A percentile compares a stretch with the other conserved stretches of the same genome.
These are phyloP conservation scores for Neomonachus schauinslandi DNA, from an alignment of 2,113 vertebrate species.

Conservation along the genomic window DNA sequence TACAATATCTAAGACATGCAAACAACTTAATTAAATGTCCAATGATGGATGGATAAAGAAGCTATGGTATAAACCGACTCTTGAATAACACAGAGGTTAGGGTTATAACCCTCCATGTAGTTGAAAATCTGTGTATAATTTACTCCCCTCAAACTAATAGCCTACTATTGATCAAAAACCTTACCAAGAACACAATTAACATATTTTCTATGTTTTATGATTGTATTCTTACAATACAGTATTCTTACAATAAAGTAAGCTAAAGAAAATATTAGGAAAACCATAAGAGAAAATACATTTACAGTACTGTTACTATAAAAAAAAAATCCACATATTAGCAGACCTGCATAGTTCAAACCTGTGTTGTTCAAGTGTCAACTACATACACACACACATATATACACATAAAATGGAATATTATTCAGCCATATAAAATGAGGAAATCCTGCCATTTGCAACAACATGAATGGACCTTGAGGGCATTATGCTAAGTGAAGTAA, in stretches of 20 bases:
- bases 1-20: not conserved
- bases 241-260: not conserved
- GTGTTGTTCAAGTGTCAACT: not conserved
- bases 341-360: not conserved
- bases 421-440: not conserved
- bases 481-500: not conserved
- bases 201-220: not conserved
- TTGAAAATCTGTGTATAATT: not conserved
- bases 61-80: not conserved
- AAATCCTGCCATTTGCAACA: not conserved
- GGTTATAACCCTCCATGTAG: no score
- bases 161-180: not conserved
- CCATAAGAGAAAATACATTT: not conserved
- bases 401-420: not conserved
- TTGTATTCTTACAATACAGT: not conserved
- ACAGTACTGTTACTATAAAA: not conserved
- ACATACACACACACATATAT: not conserved
- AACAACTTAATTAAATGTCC: not conserved
- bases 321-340: not conserved
- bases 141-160: not conserved
- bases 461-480: not conserved
- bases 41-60: not conserved
- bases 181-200: not conserved
- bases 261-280: not conserved
- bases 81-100: not conserved